Conservation (phyloP, 2,113 vertebrate species). For the Chionis minor region DNA sequence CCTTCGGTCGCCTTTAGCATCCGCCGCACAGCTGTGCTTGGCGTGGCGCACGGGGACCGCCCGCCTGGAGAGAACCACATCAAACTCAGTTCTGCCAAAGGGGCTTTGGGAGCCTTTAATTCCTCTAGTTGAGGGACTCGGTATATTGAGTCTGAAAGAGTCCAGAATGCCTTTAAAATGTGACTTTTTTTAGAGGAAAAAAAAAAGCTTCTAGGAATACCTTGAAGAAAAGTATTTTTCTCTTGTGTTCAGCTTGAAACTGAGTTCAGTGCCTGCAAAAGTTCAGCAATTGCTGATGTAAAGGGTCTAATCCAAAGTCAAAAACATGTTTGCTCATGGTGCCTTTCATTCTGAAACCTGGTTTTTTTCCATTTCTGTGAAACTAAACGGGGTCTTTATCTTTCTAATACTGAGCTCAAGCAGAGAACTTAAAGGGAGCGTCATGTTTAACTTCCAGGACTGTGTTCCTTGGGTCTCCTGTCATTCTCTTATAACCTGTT, state of each 20-base stretch:
- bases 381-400: neutral
- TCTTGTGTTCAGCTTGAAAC: neutral
- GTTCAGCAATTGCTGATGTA: neutral
- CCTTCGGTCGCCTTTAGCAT: no score
- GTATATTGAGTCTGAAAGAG: neutral
- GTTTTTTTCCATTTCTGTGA: neutral
- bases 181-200: neutral
- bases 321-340: neutral
- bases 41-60: no score
- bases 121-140: neutral
- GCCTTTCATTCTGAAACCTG: neutral
- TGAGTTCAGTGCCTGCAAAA: no score
- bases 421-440: neutral
- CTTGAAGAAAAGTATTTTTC: neutral
- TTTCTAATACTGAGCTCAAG: neutral
- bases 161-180: neutral
- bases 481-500: neutral
- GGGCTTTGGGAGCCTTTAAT: neutral
- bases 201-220: neutral
- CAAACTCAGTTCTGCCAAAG: neutral
- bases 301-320: neutral
- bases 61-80: neutral
- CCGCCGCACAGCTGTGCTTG: no score
- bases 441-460: neutral
- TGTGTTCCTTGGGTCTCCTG: neutral